These are phyloP conservation scores for Arion vulgaris DNA, from an alignment of 1,140 invertebrate genomes.

Conservation along the genomic window DNA sequence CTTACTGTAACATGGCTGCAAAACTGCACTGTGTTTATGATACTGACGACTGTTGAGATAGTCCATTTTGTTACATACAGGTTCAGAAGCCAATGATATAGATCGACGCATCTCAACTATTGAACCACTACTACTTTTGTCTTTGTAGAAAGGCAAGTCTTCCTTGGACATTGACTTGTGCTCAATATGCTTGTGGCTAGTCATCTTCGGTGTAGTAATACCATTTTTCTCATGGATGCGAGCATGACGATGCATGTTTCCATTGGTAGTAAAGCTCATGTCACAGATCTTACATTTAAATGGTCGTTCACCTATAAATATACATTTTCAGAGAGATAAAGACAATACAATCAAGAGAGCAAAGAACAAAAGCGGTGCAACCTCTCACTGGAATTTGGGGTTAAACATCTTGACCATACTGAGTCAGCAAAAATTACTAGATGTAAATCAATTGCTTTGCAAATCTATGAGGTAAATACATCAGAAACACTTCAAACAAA, in stretches of 20 bases:
- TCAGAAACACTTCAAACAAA: too few species aligned
- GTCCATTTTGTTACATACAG: not conserved
- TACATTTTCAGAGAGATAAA: too few species aligned
- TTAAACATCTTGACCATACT: too few species aligned
- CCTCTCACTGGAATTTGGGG: too few species aligned
- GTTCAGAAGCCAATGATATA: not conserved
- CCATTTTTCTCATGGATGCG: conserved; percentile 78
- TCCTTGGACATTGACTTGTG: not conserved
- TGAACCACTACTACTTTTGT: not conserved
- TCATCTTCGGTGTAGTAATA: conserved; percentile 86
- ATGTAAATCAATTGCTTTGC: too few species aligned
- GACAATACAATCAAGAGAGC: too few species aligned
- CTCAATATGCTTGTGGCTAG: not conserved
- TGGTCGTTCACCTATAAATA: conserved; percentile 68
- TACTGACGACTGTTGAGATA: not conserved
- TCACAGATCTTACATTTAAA: conserved; percentile 84
- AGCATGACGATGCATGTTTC: conserved; percentile 90
- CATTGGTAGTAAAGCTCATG: conserved; percentile 89
- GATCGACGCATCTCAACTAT: not conserved
- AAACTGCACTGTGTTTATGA: not conserved
- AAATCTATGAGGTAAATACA: too few species aligned
- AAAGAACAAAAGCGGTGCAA: too few species aligned
- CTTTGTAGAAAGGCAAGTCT: not conserved
- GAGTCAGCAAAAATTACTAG: too few species aligned
- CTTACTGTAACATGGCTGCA: conserved; percentile 19